Conservation (phyloP, 2,113 vertebrate genomes). For the Cricetomys ansorgei region DNA sequence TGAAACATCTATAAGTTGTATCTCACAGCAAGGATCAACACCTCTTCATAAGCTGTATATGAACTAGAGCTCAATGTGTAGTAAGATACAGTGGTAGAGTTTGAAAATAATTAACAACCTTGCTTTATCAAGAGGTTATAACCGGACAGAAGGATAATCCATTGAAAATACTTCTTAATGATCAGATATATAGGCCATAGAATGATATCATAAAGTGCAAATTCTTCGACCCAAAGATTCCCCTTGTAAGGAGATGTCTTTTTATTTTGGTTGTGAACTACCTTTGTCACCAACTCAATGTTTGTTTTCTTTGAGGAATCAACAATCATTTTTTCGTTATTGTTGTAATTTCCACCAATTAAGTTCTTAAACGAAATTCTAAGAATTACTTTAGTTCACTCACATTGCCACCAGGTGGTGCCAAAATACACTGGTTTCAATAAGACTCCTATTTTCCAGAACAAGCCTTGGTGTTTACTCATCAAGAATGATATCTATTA, state of each 20-base stretch:
- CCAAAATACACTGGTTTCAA: conserved; percentile 31
- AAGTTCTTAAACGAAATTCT: neutral
- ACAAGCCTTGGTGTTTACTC: neutral
- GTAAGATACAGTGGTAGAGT: neutral
- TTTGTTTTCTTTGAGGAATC: conserved; percentile 30
- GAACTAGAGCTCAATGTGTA: neutral
- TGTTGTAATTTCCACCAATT: neutral
- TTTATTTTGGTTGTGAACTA: neutral
- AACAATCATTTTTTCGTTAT: neutral
- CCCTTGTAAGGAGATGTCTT: neutral
- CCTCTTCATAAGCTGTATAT: neutral
- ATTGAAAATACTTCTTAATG: neutral
- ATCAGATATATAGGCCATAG: neutral
- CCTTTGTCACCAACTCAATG: neutral
- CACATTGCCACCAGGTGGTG: conserved; percentile 61
- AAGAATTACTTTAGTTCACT: conserved; percentile 45
- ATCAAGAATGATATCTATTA: conserved; percentile 3
- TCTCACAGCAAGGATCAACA: conserved; percentile 24
- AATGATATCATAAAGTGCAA: neutral
- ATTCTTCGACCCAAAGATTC: neutral
- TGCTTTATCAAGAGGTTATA: neutral
- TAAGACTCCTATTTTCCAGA: neutral
- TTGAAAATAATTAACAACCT: conserved; percentile 35
- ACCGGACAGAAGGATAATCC: neutral
- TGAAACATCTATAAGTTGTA: neutral